phyloP scores from a whole-genome alignment of 2,797 vertebrate genomes.

The Luscinia luscinia region DNA sequence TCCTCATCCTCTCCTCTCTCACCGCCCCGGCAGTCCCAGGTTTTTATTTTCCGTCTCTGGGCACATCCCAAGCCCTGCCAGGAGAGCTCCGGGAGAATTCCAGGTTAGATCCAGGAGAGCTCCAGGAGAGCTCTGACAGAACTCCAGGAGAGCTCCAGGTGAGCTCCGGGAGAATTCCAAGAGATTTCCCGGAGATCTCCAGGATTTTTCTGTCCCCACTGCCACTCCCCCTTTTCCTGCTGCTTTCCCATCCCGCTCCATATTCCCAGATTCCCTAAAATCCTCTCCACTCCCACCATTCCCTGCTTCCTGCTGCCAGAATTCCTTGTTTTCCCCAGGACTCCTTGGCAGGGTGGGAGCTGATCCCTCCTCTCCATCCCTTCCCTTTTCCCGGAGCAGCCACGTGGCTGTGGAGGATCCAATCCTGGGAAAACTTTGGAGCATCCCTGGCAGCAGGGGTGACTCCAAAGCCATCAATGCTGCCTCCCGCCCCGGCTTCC shows the following conservation, averaged over 20 bases:
- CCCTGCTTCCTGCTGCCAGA: neutral
- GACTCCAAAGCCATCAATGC: accelerated
- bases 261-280: neutral
- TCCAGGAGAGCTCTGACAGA: neutral
- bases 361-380: neutral
- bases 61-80: neutral
- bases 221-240: neutral
- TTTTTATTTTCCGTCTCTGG: neutral
- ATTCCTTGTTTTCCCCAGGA: neutral
- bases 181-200: neutral
- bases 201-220: accelerated
- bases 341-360: neutral
- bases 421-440: neutral
- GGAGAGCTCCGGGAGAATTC: neutral
- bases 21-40: neutral
- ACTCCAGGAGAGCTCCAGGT: neutral
- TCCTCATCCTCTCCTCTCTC: neutral
- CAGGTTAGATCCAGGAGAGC: neutral
- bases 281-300: neutral
- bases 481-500: neutral
- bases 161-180: no score
- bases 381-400: neutral
- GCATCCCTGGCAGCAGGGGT: neutral
- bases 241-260: neutral
- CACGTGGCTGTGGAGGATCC: neutral